Base-by-base conservation (phyloP, 2,113 vertebrate species). In the Gallinago undulata region DNA sequence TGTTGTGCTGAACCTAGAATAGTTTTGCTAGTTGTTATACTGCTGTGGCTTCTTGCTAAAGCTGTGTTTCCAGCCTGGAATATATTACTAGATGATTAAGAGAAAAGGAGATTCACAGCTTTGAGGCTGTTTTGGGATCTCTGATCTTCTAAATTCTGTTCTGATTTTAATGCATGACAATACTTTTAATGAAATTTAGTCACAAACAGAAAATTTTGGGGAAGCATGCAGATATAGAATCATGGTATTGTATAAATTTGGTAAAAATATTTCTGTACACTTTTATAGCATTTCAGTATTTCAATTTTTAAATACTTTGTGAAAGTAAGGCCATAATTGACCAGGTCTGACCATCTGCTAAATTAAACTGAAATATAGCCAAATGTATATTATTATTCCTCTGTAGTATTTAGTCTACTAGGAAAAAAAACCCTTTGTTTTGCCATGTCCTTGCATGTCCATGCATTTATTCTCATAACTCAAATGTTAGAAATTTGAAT, bases 21-120 rank as follows among this genome's bases (percentile, higher is more conserved):
- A 95, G 90, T 93, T 94, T 88, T 80, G 2, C 79, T 83, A 70
- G 50, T 90, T 90, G 75, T 91, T 94, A 67, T 55, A 51, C 73
- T 86, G 51, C 75, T 93, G 87, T 92, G 95, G 89, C 84, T 96
- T 91, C 75, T 85, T 93, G 78, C 84, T 95, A 91, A 93, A 94
- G 50, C 59, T 94, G 66, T 37, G 10, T 77, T 91, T 96, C 87
- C 43, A 91, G 84, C 55, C 82, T 94, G 90, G 68, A 96, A 73
- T 95, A 53, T 83, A 57, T 94, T 80, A 80, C 78, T 41, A 85
- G 79, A 74, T 80, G 85, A 91, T 74, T 92, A 91, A 90, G 72
- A 90, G 60, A 83, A 86, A 88, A 84, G 59, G 19, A 57, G 51
- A 51, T 78, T 93, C 82, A 77, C n/a, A 74, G 79, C 62, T 95